Percentiles rank a stretch among this genome's conserved stretches.
Conservation (phyloP, 2,888 invertebrate species). For the Cynaeus angustus region DNA sequence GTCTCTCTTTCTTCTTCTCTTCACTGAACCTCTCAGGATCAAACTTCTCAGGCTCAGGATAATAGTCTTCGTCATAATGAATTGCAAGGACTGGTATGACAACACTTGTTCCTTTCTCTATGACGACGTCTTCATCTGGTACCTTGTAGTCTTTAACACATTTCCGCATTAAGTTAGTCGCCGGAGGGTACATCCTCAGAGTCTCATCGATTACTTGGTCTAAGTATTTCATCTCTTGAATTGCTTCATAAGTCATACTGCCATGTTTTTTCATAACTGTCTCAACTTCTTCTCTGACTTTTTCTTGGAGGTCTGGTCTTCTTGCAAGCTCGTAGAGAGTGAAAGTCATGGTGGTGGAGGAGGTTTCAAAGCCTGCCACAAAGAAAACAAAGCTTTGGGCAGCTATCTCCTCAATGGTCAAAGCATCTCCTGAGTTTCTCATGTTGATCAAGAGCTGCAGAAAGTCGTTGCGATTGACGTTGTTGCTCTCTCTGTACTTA, state of each 20-base stretch:
- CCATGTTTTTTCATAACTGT: conserved; percentile 28
- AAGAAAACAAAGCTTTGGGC: conserved; percentile 77
- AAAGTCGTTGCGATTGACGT: conserved; percentile 65
- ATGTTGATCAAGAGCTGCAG: conserved; percentile 66
- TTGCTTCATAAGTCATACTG: conserved; percentile 45
- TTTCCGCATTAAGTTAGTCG: conserved; percentile 25
- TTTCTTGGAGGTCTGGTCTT: conserved; percentile 44
- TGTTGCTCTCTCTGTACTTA: conserved; percentile 55
- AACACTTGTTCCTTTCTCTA: conserved; percentile 63
- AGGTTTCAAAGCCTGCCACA: conserved; percentile 67
- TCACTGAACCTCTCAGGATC: conserved; percentile 54
- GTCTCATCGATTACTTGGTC: conserved; percentile 69
- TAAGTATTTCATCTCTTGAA: conserved; percentile 60
- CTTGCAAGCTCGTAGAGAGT: conserved; percentile 46
- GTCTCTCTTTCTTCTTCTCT: conserved; percentile 53
- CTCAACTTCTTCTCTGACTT: conserved; percentile 43
- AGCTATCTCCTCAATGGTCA: conserved; percentile 61
- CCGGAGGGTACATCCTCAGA: conserved; percentile 65
- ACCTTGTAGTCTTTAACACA: conserved; percentile 59
- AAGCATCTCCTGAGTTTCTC: conserved; percentile 52
- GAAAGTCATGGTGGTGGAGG: conserved; percentile 50
- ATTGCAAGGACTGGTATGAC: conserved; percentile 60
- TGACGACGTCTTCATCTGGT: conserved; percentile 59
- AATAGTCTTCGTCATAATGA: conserved; percentile 62
- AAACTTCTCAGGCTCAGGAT: conserved; percentile 59